These are phyloP conservation scores for Centropyge bicolor DNA, from an alignment of 2,797 vertebrate genomes.

Conservation along the genomic window DNA sequence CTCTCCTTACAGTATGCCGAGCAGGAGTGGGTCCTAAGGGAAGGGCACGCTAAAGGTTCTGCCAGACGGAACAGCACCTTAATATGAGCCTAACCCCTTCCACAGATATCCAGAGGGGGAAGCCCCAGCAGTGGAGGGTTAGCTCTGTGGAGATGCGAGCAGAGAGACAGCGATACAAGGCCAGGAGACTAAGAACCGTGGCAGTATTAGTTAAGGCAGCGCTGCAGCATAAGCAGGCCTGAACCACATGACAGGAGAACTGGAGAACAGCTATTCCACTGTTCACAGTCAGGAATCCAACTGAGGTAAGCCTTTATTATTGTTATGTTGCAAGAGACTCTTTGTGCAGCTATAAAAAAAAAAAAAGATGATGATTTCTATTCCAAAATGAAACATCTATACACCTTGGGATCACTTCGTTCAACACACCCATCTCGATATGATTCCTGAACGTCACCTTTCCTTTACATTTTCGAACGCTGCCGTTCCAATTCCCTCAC, in stretches of 20 bases:
- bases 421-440: constrained; percentile 17
- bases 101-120: constrained; percentile 31
- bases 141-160: constrained; percentile 35
- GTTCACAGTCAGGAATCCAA: constrained; percentile 23
- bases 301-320: constrained; percentile 30
- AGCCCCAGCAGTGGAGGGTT: constrained; percentile 30
- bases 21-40: constrained; percentile 22
- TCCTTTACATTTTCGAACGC: constrained; percentile 62
- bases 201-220: constrained; percentile 23
- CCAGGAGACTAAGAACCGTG: constrained; percentile 32
- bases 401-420: constrained; percentile 30
- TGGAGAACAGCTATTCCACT: not conserved
- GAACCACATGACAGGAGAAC: not conserved
- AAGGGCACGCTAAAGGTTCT: constrained; percentile 41
- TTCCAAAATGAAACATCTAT: constrained; percentile 34
- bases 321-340: constrained; percentile 31
- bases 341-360: constrained; percentile 20
- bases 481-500: constrained; percentile 52
- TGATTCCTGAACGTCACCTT: constrained; percentile 56
- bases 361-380: constrained; percentile 37
- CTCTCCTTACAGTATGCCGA: constrained; percentile 22
- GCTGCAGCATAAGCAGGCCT: constrained; percentile 10
- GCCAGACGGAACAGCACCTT: constrained; percentile 37
- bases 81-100: constrained; percentile 31
- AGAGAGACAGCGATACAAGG: constrained; percentile 40